Evolutionary conservation across 2,888 invertebrate genomes (phyloP), one percentile per base, ranked within the genome.

Genomic region (Pristionchus fissidentatus): DNA sequence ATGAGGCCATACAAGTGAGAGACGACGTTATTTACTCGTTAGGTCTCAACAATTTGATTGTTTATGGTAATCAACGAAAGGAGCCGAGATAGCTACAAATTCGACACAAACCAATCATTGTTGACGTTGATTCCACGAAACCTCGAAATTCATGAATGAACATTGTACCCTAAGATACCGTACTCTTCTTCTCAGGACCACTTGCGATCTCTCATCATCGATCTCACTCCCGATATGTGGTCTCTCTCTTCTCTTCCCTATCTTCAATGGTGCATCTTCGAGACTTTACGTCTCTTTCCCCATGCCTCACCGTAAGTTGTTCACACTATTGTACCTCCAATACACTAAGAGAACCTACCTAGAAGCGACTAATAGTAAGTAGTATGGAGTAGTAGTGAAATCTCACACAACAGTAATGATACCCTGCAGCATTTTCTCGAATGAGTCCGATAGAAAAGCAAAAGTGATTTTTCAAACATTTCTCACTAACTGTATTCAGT

Each of bases 271-370:
- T 87, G 86, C 57, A 88, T 90, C 41, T 86, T 87, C 13, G 90
- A 90, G 83, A 87, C 88, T 13, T 83, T 90, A 0, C 84, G 90
- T 52, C 77, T 88, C 7, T 90, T 85, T 83, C 90, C 90, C 13
- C 90, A 90, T 85, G 90, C 90, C 2, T 90, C 90, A 7, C 88
- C 88, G 90, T 89, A 55, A 84, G 88, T 85, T 19, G n/a, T 55
- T 46, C 7, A n/a, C 19, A 43, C 70, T 41, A 1, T 60, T 19
- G 1, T 2, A 8, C 35, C n/a, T 60, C 32, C 15, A 22, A 60
- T n/a, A 13, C n/a, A 26, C 10, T 22, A 60, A 8, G 8, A 22
- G 60, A 13, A 60, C n/a, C n/a, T n/a, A n/a, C n/a, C n/a, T n/a
- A n/a, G n/a, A n/a, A n/a, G n/a, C n/a, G n/a, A n/a, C n/a, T n/a